These are phyloP conservation scores for Drosophila helvetica DNA, from an alignment of 2,888 invertebrate genomes.

Conservation along the genomic window DNA sequence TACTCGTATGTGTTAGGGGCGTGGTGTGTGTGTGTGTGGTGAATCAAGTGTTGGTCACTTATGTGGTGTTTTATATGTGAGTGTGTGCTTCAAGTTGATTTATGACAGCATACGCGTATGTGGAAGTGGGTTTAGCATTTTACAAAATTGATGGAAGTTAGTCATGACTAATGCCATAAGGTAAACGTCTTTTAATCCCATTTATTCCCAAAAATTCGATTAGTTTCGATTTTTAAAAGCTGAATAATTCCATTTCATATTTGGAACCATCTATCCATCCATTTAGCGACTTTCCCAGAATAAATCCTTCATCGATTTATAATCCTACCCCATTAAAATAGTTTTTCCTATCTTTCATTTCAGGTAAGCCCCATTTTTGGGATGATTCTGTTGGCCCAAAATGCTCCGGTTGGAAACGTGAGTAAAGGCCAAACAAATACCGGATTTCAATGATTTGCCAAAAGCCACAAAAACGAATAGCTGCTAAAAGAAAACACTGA, in stretches of 20 bases:
- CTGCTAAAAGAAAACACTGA: conserved; percentile 16
- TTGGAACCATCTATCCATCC: not conserved
- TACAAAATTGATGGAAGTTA: conserved; percentile 8
- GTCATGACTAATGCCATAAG: not conserved
- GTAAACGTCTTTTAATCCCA: no score
- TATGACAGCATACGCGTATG: conserved; percentile 17
- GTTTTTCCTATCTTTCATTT: conserved; percentile 4
- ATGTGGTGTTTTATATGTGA: conserved; percentile 29
- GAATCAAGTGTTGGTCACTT: conserved; percentile 48
- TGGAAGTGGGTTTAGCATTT: not conserved
- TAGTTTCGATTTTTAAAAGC: not conserved
- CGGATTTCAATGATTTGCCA: conserved; percentile 1
- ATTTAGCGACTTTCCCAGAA: not conserved
- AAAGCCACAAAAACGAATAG: conserved; percentile 12
- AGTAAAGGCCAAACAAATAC: conserved; percentile 3
- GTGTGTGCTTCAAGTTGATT: conserved; percentile 28
- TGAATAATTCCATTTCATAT: not conserved
- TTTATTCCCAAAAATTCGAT: not conserved
- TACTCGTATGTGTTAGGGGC: conserved; percentile 15
- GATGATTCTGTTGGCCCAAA: no score
- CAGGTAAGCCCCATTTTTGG: conserved; percentile 22
- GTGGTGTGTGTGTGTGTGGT: conserved; percentile 37
- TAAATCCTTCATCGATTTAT: not conserved
- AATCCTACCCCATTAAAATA: not conserved
- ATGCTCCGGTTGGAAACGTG: not conserved